phyloP scores from a whole-genome alignment of 2,888 invertebrate species.

The Prosapia bicincta region DNA sequence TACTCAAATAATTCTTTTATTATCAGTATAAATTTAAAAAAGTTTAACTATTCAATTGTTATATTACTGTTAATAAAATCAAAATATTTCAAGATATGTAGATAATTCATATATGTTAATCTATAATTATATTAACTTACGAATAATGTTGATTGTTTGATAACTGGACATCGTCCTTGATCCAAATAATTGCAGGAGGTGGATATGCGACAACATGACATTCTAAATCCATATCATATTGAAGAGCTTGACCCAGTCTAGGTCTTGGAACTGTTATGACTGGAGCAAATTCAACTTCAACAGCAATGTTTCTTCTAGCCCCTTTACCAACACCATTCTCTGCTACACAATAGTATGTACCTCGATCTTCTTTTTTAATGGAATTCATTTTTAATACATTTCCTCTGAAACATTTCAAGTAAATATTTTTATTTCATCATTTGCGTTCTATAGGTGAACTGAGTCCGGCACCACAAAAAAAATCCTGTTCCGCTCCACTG shows the following conservation, averaged over 20 bases:
- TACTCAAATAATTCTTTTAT: too few species aligned
- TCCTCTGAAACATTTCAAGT: conserved; percentile 61
- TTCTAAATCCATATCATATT: conserved; percentile 92
- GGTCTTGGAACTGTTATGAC: conserved; percentile 82
- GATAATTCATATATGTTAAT: too few species aligned
- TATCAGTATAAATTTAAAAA: too few species aligned
- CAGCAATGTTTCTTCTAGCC: conserved; percentile 77
- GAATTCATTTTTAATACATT: conserved; percentile 72
- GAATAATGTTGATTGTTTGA: conserved; percentile 88
- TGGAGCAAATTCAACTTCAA: conserved; percentile 88
- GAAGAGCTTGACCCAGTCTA: conserved; percentile 80
- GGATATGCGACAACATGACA: conserved; percentile 95
- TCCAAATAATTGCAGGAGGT: conserved; percentile 88
- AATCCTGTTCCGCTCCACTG: too few species aligned
- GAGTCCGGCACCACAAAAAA: too few species aligned
- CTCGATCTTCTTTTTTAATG: conserved; percentile 84
- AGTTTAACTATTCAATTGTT: too few species aligned
- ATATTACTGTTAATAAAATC: too few species aligned
- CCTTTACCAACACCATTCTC: conserved; percentile 87
- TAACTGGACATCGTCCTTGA: conserved; percentile 76
- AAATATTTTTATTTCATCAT: too few species aligned
- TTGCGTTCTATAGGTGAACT: too few species aligned
- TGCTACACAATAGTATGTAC: conserved; percentile 91
- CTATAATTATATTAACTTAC: too few species aligned
- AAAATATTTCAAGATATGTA: too few species aligned